These are phyloP conservation scores for Calliphora vicina DNA, from an alignment of 1,140 invertebrate genomes.

Conservation along the genomic window DNA sequence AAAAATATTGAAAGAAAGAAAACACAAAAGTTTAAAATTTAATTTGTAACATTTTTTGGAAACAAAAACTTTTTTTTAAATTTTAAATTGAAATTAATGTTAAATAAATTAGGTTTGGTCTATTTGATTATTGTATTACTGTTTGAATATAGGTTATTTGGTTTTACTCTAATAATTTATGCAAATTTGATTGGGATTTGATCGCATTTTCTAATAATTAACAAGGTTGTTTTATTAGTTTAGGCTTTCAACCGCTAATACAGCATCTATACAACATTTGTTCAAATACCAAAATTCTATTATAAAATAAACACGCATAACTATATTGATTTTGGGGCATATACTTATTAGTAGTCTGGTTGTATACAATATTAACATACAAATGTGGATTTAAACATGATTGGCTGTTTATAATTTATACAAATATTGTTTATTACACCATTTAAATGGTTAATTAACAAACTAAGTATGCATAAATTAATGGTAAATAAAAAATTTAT, in stretches of 20 bases:
- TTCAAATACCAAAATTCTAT: background rate
- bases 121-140: background rate
- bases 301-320: constrained; percentile 2
- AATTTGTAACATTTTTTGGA: constrained; percentile 5
- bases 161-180: constrained; percentile 19
- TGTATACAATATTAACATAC: background rate
- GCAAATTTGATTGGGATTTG: constrained; percentile 20
- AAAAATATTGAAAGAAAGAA: background rate
- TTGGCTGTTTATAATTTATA: background rate
- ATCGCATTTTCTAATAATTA: constrained; percentile 31
- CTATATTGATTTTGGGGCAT: constrained; percentile 2
- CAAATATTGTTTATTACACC: constrained; percentile 30
- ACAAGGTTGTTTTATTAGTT: constrained; percentile 24
- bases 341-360: background rate
- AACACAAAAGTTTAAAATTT: constrained; percentile 5
- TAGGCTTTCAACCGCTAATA: background rate
- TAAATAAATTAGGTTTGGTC: background rate
- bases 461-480: constrained; percentile 39
- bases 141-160: background rate
- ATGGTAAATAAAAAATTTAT: background rate
- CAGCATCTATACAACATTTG: background rate
- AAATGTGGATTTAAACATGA: background rate
- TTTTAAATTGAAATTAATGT: background rate
- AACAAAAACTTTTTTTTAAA: background rate
- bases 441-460: constrained; percentile 40